phyloP scores from a whole-genome alignment of 2,113 vertebrate genomes.

The Chaetura pelagica region DNA sequence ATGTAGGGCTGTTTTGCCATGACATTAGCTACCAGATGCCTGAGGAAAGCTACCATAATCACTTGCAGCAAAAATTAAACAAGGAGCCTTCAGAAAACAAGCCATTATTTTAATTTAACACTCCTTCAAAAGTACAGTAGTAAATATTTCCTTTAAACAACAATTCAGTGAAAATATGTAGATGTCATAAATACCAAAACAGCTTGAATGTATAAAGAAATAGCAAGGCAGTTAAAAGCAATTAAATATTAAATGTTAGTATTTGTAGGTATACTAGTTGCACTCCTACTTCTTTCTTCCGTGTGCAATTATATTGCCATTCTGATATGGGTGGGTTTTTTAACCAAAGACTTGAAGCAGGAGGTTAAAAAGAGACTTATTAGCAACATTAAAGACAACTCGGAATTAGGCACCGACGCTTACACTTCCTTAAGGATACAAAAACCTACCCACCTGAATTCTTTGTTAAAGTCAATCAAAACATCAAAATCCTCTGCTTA shows the following conservation, averaged over 20 bases:
- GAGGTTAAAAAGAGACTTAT: background rate
- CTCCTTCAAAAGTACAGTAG: background rate
- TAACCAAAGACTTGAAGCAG: background rate
- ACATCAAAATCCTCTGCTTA: background rate
- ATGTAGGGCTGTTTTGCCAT: background rate
- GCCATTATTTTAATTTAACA: background rate
- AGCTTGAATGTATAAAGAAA: background rate
- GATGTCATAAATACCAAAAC: background rate
- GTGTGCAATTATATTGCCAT: background rate
- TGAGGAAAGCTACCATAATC: background rate
- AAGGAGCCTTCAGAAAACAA: background rate
- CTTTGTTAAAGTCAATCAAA: background rate
- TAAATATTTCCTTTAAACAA: background rate
- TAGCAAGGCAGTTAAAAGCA: background rate
- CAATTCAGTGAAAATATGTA: background rate
- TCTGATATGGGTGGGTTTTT: background rate
- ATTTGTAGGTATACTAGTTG: background rate
- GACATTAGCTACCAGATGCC: background rate
- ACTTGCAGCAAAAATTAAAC: background rate
- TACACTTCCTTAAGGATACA: too few relatives aligned
- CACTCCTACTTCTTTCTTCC: background rate
- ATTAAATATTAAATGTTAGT: background rate
- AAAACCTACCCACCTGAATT: background rate
- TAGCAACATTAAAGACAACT: background rate
- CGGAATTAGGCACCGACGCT: background rate